A percentile compares a stretch with the other conserved stretches of the same genome.
Evolutionary conservation across 1,140 invertebrate species (phyloP).

Genomic region (Papilio machaon): DNA sequence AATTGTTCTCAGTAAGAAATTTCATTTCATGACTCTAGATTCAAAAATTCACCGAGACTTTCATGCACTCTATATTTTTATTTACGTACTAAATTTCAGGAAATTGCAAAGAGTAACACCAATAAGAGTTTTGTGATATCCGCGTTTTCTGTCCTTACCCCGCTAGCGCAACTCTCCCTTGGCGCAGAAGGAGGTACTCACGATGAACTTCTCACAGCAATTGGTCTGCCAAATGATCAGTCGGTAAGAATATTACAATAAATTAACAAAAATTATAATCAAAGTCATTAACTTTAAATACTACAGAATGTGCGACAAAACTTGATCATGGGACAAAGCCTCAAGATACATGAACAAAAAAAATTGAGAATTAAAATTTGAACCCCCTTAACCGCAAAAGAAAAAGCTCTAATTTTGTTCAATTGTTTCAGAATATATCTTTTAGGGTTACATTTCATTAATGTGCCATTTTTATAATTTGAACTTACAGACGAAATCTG

Average conservation of each 20-base stretch:
- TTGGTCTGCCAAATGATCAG: conserved; percentile 63
- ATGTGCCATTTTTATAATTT: neutral
- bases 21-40: neutral
- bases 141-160: conserved; percentile 65
- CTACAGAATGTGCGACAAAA: no score
- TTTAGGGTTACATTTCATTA: no score
- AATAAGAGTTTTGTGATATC: conserved; percentile 62
- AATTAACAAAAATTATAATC: no score
- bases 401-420: no score
- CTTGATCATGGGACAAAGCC: no score
- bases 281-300: no score
- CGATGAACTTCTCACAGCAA: conserved; percentile 60
- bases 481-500: conserved; percentile 55
- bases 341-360: no score
- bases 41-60: neutral
- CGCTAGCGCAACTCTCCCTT: conserved; percentile 58
- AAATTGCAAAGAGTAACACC: conserved; percentile 57
- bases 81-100: conserved; percentile 51
- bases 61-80: neutral
- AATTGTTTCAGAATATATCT: no score
- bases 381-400: no score
- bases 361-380: no score
- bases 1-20: conserved; percentile 59
- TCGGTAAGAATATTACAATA: conserved; percentile 55
- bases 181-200: conserved; percentile 64